Evolutionary conservation across 2,797 vertebrate species (phyloP), one percentile per base, ranked within the genome.

Genomic region (Acipenser ruthenus): DNA sequence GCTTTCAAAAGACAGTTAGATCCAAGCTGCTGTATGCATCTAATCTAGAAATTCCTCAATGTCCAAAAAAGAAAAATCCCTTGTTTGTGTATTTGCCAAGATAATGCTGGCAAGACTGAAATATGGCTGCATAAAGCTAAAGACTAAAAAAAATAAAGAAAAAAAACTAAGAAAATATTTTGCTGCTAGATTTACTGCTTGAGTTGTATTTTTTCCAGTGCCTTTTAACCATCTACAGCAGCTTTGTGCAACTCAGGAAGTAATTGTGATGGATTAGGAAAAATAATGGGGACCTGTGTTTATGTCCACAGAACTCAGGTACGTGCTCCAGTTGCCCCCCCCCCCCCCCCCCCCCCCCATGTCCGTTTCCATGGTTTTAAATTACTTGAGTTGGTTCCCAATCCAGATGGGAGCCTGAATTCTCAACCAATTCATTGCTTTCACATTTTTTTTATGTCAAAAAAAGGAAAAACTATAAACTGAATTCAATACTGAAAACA

Each of bases 171-270:
- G 23, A 37, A 55, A 9, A 80, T 79, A 75, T 86, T 78, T 78
- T 78, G 69, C 73, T 69, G n/a, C 62, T 66, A 84, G 82, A 87
- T 90, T 89, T 89, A 89, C 80, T 78, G 63, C 79, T 75, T 59
- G 66, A 75, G 71, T 60, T 63, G 83, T 82, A 81, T 49, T 69
- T 83, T 81, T 71, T 37, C 37, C 73, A 83, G 65, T 73, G 78
- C 73, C 70, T 74, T 71, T 74, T 68, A 68, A 80, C 80, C 75
- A 78, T 74, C 70, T 81, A 78, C 77, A 75, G 81, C 74, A 68
- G 77, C 73, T 73, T 64, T 70, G 37, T 37, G 37, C 37, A 37
- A 37, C 37, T 4, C 37, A 4, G 5, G 37, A 37, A 65, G 48
- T 50, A 73, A 62, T 72, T 70, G 71, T 73, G 72, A 76, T 70